phyloP scores from a whole-genome alignment of 2,113 vertebrate species.

The Pelodiscus sinensis region DNA sequence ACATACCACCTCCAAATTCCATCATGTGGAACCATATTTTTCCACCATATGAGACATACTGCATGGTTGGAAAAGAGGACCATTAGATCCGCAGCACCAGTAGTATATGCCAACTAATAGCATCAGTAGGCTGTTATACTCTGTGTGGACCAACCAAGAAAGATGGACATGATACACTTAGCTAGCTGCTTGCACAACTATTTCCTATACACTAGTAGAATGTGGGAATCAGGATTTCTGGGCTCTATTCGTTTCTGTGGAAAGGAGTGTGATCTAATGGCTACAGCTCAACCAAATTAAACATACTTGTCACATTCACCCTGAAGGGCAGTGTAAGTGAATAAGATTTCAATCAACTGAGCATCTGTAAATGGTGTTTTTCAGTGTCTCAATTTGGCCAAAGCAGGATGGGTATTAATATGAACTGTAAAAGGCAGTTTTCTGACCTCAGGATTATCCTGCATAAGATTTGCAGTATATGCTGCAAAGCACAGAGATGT shows the following conservation, averaged over 20 bases:
- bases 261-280: background rate
- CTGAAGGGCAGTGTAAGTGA: background rate
- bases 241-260: background rate
- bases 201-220: background rate
- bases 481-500: background rate
- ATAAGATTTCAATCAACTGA: background rate
- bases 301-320: background rate
- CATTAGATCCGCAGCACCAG: background rate
- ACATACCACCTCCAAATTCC: background rate
- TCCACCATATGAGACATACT: background rate
- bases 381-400: background rate
- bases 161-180: background rate
- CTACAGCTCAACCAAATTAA: background rate
- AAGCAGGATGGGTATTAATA: background rate
- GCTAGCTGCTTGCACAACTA: background rate
- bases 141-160: background rate
- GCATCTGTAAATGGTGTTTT: background rate
- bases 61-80: background rate
- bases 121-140: background rate
- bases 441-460: fast-evolving
- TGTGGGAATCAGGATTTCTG: background rate
- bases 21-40: background rate
- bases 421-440: background rate
- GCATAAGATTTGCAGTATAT: background rate
- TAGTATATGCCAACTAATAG: background rate